Percentiles rank a stretch among this genome's conserved stretches.
phyloP scores from a whole-genome alignment of 37 sponge, comb jelly and placozoan species.

The Spongilla lacustris region DNA sequence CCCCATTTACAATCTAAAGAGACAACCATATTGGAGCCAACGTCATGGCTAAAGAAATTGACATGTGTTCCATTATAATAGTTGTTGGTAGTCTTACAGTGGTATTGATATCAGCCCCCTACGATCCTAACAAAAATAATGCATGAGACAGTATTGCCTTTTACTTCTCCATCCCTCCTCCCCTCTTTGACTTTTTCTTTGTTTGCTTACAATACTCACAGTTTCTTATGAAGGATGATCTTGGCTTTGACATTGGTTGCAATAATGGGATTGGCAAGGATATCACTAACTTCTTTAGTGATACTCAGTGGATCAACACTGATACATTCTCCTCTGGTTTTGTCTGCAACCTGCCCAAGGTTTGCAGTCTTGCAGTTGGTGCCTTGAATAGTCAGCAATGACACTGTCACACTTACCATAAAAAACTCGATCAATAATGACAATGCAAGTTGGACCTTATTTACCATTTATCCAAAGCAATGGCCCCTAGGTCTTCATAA shows the following conservation, averaged over 20 bases:
- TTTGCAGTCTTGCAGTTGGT: conserved; percentile 77
- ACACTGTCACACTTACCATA: conserved; percentile 75
- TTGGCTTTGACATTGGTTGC: conserved; percentile 82
- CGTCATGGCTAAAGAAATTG: too few relatives aligned
- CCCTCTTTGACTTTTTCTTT: neutral
- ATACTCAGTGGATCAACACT: conserved; percentile 81
- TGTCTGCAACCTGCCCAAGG: conserved; percentile 85
- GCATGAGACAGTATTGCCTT: too few relatives aligned
- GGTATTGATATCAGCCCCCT: too few relatives aligned
- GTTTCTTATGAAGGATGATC: conserved; percentile 71
- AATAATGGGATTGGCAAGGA: conserved; percentile 82
- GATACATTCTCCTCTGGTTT: conserved; percentile 81
- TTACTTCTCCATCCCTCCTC: neutral
- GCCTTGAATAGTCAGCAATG: conserved; percentile 77
- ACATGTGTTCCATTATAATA: too few relatives aligned
- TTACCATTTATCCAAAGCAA: conserved; percentile 82
- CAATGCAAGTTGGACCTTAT: neutral
- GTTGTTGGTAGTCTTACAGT: too few relatives aligned
- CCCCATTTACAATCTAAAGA: too few relatives aligned
- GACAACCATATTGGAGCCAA: too few relatives aligned
- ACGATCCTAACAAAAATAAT: too few relatives aligned
- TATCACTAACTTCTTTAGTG: conserved; percentile 76
- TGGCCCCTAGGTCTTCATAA: conserved; percentile 74
- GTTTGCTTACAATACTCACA: conserved; percentile 29
- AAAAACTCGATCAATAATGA: too few relatives aligned